These are phyloP conservation scores for Listronotus bonariensis DNA, from an alignment of 1,140 invertebrate species.

Conservation along the genomic window DNA sequence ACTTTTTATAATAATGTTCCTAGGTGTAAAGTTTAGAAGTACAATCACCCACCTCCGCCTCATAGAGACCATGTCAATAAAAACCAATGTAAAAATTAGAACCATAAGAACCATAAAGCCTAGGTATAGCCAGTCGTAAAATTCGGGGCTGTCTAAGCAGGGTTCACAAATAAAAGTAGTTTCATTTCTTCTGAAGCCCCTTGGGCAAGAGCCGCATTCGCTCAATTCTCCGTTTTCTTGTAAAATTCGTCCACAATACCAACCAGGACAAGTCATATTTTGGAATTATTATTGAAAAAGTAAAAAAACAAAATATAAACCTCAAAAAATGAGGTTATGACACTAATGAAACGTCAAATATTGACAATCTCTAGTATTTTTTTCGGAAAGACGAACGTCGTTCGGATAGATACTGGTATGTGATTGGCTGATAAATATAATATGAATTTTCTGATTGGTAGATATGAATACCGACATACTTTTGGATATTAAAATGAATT, in stretches of 20 bases:
- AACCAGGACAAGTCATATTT: slow-evolving; percentile 70
- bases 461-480: neutral
- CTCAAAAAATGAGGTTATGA: slow-evolving; percentile 9
- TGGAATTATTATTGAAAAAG: neutral
- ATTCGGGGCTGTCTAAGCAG: slow-evolving; percentile 74
- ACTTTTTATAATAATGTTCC: no score
- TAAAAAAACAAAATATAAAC: neutral
- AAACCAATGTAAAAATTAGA: slow-evolving; percentile 86
- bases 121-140: slow-evolving; percentile 95
- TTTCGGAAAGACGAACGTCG: slow-evolving; percentile 6
- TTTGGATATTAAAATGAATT: neutral
- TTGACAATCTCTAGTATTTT: slow-evolving; percentile 24
- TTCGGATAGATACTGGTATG: neutral
- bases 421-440: slow-evolving; percentile 1
- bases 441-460: slow-evolving; percentile 3
- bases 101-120: slow-evolving; percentile 90
- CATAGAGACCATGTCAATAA: slow-evolving; percentile 83
- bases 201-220: slow-evolving; percentile 83
- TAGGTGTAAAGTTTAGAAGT: no score
- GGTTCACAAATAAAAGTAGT: slow-evolving; percentile 71
- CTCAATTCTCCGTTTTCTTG: slow-evolving; percentile 71
- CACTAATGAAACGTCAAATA: slow-evolving; percentile 19
- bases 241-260: slow-evolving; percentile 80
- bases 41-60: slow-evolving; percentile 65
- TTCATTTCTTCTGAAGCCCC: slow-evolving; percentile 73